These are phyloP conservation scores for Bombus fervidus DNA, from an alignment of 1,140 invertebrate genomes.

Conservation along the genomic window DNA sequence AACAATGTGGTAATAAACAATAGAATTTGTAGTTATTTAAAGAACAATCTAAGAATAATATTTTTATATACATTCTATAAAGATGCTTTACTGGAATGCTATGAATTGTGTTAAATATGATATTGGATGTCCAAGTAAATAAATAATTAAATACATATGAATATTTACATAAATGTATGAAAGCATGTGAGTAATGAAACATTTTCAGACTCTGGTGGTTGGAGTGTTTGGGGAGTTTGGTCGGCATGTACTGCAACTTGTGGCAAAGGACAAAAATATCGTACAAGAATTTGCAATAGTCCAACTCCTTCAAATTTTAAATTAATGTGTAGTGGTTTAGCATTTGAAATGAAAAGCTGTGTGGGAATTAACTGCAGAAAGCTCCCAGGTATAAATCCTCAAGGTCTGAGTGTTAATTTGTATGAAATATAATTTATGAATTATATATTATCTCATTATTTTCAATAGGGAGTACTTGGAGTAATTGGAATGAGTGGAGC, in stretches of 20 bases:
- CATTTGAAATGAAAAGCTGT: constrained; percentile 29
- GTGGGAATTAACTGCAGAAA: constrained; percentile 34
- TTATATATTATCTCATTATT: background rate
- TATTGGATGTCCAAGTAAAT: constrained; percentile 51
- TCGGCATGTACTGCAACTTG: constrained; percentile 35
- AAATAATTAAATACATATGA: background rate
- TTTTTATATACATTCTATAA: background rate
- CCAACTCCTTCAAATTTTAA: constrained; percentile 35
- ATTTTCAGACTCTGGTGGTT: constrained; percentile 40
- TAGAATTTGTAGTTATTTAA: background rate
- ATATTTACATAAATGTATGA: no score
- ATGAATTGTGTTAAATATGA: constrained; percentile 50
- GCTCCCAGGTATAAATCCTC: background rate
- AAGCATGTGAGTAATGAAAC: no score
- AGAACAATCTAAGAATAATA: background rate
- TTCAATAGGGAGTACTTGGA: constrained; percentile 34
- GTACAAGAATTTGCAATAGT: constrained; percentile 38
- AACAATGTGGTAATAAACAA: constrained; percentile 16
- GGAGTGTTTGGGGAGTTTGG: constrained; percentile 44
- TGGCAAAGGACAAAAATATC: constrained; percentile 45
- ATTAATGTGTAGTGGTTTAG: constrained; percentile 23
- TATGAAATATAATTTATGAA: no score
- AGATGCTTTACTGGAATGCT: constrained; percentile 56
- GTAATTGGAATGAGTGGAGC: constrained; percentile 31
- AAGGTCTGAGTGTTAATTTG: background rate